Percentiles rank a stretch among this genome's conserved stretches.
Evolutionary conservation across 2,888 invertebrate genomes (phyloP).

Genomic region (Metopia argyrocephala): DNA sequence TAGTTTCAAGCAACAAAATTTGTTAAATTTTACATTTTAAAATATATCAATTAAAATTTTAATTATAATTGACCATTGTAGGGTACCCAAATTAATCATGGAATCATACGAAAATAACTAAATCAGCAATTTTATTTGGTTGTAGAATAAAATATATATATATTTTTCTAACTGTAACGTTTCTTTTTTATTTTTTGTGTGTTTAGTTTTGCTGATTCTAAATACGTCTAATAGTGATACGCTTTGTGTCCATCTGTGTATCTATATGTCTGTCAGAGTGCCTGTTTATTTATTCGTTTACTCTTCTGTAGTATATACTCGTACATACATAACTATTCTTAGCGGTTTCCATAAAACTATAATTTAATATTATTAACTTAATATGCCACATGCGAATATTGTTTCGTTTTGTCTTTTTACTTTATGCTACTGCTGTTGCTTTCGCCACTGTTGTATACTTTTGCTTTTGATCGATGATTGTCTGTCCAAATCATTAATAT

Average conservation of each 20-base stretch:
- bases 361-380: constrained; percentile 1
- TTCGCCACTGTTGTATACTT: not conserved
- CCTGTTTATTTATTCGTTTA: not conserved
- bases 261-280: constrained; percentile 8
- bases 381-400: constrained; percentile 41
- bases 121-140: constrained; percentile 19
- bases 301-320: not conserved
- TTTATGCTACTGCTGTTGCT: not conserved
- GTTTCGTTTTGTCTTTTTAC: not conserved
- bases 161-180: constrained; percentile 43
- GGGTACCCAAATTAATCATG: constrained; percentile 9
- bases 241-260: constrained; percentile 15
- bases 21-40: no score
- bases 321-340: no score
- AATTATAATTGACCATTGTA: no score
- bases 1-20: no score
- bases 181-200: no score
- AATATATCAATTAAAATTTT: no score
- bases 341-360: no score
- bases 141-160: constrained; percentile 3
- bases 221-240: constrained; percentile 53
- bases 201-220: constrained; percentile 47
- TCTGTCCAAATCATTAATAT: constrained; percentile 62
- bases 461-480: constrained; percentile 46
- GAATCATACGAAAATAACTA: not conserved